A percentile compares a stretch with the other conserved stretches of the same genome.
These are phyloP conservation scores for Oceanodroma leucorhoa DNA, from an alignment of 2,797 vertebrate genomes.

Conservation along the genomic window DNA sequence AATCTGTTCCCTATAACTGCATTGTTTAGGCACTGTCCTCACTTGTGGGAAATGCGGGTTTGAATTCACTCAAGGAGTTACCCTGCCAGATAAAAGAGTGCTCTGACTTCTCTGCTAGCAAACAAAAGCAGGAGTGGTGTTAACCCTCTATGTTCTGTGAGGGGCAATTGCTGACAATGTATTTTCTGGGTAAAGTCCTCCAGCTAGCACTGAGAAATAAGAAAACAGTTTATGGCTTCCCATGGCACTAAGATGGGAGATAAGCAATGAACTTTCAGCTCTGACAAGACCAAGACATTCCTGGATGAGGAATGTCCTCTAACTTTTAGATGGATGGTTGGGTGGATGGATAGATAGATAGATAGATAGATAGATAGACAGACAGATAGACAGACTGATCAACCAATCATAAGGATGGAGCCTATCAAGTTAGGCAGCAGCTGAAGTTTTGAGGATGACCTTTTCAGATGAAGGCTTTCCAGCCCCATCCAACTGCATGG, in stretches of 20 bases:
- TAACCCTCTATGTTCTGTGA: neutral
- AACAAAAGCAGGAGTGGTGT: neutral
- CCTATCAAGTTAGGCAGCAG: neutral
- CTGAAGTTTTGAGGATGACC: neutral
- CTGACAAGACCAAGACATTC: neutral
- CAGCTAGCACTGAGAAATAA: neutral
- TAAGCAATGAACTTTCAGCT: neutral
- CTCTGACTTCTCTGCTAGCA: neutral
- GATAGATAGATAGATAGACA: no score
- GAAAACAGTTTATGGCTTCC: neutral
- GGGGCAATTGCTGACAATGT: neutral
- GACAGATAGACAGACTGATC: neutral
- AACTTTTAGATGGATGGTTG: neutral
- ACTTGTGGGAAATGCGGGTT: neutral
- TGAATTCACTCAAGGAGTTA: neutral
- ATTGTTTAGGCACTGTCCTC: neutral
- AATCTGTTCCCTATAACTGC: neutral
- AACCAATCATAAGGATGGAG: neutral
- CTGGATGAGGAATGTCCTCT: neutral
- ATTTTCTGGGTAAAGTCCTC: neutral
- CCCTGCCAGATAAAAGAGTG: neutral
- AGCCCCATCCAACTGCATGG: neutral
- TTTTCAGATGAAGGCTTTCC: neutral
- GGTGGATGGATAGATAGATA: neutral
- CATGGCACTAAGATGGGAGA: neutral